Evolutionary conservation across 2,888 invertebrate species (phyloP), one percentile per base, ranked within the genome.

Genomic region (Mactromeris polynyma): DNA sequence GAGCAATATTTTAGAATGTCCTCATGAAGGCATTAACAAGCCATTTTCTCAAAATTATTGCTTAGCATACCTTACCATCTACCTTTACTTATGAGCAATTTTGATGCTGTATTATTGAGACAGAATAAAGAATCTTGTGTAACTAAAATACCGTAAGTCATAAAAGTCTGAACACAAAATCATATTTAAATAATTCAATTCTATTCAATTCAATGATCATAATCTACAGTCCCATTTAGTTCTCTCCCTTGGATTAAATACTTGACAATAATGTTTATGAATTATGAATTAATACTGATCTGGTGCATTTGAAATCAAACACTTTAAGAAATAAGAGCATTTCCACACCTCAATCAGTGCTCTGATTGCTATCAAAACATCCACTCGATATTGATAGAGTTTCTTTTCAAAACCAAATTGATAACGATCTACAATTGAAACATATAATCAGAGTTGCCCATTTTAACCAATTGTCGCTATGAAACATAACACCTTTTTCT

Each of bases 351-450:
- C n/a, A 17, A 4, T 3, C 14, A 26, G 2, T 64, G 58, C 26
- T 26, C 26, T 4, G 58, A 64, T 26, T 26, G 58, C 26, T 26
- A 64, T 64, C 58, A 64, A n/a, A 26, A 64, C 58, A 64, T 26
- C 26, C 58, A 26, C 58, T 64, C 26, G 58, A 64, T 64, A 64
- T 26, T 64, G 58, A 64, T 64, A 64, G 26, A 64, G 73, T 73
- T 36, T 73, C 36, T 26, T 17, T 73, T 73, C 73, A 73, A 36
- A 33, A 2, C n/a, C 73, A 33, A 33, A 9, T 36, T 36, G 73
- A 73, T 73, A 73, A 36, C 36, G 14, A 73, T 73, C 58, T 64
- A 64, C 26, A 26, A 64, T 26, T 26, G 58, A 64, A 64, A 64
- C 58, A 26, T 64, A 26, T 26, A 69, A 69, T 73, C 73, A 73